These are phyloP conservation scores for Cichladusa arquata DNA, from an alignment of 2,113 vertebrate species.

Conservation along the genomic window DNA sequence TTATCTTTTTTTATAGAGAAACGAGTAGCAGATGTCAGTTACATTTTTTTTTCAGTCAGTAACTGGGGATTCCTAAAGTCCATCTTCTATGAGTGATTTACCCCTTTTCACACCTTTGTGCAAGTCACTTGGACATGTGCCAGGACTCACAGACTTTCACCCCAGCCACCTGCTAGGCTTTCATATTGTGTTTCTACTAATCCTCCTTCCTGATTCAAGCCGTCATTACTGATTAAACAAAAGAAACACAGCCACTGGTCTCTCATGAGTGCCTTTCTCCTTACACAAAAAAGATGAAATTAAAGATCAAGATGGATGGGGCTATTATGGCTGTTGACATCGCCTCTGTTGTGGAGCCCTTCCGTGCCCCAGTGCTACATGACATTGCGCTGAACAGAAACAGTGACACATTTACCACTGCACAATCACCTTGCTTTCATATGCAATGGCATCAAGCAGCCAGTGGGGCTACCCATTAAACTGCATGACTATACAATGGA, in stretches of 20 bases:
- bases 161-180: background rate
- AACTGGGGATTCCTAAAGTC: background rate
- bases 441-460: background rate
- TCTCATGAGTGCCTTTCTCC: background rate
- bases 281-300: background rate
- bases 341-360: background rate
- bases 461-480: background rate
- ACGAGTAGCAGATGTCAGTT: background rate
- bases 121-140: background rate
- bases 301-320: background rate
- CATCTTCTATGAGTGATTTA: background rate
- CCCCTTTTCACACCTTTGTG: background rate
- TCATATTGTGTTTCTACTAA: background rate
- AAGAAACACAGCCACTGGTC: background rate
- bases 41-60: background rate
- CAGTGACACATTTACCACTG: background rate
- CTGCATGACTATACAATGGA: background rate
- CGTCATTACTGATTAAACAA: background rate
- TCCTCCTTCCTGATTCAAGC: background rate
- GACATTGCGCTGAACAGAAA: background rate
- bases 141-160: background rate
- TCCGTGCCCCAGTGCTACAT: background rate
- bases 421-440: background rate
- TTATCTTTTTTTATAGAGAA: background rate
- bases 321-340: background rate